Percentiles rank a stretch among this genome's conserved stretches.
Conservation (phyloP, 2,113 vertebrate species). For the Helogale parvula region DNA sequence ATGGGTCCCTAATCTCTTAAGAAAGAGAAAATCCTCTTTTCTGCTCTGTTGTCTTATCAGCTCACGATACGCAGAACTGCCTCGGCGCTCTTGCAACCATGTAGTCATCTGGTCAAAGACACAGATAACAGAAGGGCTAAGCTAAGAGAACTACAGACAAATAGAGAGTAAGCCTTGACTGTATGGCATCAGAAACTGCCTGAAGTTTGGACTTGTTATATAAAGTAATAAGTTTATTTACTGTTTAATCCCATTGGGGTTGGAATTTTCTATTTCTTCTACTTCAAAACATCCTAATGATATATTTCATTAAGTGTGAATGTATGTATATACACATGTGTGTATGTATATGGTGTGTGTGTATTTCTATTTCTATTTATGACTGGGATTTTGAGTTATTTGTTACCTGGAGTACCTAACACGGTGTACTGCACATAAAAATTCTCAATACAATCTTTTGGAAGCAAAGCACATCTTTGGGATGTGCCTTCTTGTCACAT, state of each 20-base stretch:
- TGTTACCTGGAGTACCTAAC: slow-evolving; percentile 12
- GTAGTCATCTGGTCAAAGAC: not conserved
- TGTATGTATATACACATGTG: not conserved
- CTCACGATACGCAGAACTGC: not conserved
- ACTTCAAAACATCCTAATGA: slow-evolving; percentile 30
- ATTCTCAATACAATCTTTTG: slow-evolving; percentile 19
- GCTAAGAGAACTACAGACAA: not conserved
- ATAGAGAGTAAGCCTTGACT: not conserved
- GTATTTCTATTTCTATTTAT: slow-evolving; percentile 1
- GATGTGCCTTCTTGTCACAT: not conserved
- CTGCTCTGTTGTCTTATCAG: not conserved
- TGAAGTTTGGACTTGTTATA: slow-evolving; percentile 30
- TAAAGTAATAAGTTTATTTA: not conserved
- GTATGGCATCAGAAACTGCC: not conserved
- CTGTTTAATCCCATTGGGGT: not conserved
- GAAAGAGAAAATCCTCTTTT: slow-evolving; percentile 3
- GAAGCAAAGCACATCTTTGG: not conserved
- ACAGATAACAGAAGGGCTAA: not conserved
- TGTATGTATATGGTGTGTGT: not conserved
- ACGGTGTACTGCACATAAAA: not conserved
- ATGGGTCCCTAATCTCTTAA: slow-evolving; percentile 24
- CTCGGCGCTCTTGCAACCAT: not conserved
- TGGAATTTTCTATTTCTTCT: slow-evolving; percentile 12
- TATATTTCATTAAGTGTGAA: not conserved
- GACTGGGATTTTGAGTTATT: not conserved